phyloP scores from a whole-genome alignment of 2,797 vertebrate species.

The Acanthiza pusilla region DNA sequence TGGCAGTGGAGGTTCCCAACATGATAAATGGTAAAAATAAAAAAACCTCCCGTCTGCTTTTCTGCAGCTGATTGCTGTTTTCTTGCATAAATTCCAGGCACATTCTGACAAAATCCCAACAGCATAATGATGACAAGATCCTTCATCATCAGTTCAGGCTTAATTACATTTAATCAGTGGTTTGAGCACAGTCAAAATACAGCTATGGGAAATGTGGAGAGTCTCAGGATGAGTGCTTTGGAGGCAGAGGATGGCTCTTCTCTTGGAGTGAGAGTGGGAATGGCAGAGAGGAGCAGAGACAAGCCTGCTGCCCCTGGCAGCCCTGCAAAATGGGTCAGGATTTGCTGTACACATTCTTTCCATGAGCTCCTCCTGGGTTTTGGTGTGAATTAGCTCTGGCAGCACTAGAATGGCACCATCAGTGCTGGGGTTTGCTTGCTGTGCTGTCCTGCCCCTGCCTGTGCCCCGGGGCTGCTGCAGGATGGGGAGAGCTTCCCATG shows the following conservation, averaged over 20 bases:
- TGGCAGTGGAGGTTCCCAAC: slow-evolving; percentile 9
- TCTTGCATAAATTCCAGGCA: slow-evolving; percentile 32
- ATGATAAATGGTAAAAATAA: not conserved
- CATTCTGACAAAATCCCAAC: slow-evolving; percentile 37
- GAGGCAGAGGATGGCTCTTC: slow-evolving; percentile 13
- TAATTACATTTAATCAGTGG: slow-evolving; percentile 61
- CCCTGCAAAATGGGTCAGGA: not conserved
- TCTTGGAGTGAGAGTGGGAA: not conserved
- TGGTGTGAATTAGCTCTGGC: not conserved
- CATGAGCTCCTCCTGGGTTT: not conserved
- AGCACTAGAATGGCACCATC: not conserved
- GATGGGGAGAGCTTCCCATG: not conserved
- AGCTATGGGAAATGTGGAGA: slow-evolving; percentile 19
- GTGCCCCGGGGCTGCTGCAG: not conserved
- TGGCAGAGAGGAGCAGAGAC: not conserved
- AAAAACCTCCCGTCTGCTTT: not conserved
- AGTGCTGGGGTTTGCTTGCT: not conserved
- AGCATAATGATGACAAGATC: slow-evolving; percentile 53
- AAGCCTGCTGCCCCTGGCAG: not conserved
- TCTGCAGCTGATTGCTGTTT: slow-evolving; percentile 43
- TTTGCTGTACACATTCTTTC: not conserved
- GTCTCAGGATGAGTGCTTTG: slow-evolving; percentile 20
- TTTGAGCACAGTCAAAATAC: slow-evolving; percentile 55
- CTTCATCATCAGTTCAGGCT: slow-evolving; percentile 49
- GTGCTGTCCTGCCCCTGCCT: not conserved